phyloP scores from a whole-genome alignment of 2,888 invertebrate genomes.

The Notocelia uddmanniana region DNA sequence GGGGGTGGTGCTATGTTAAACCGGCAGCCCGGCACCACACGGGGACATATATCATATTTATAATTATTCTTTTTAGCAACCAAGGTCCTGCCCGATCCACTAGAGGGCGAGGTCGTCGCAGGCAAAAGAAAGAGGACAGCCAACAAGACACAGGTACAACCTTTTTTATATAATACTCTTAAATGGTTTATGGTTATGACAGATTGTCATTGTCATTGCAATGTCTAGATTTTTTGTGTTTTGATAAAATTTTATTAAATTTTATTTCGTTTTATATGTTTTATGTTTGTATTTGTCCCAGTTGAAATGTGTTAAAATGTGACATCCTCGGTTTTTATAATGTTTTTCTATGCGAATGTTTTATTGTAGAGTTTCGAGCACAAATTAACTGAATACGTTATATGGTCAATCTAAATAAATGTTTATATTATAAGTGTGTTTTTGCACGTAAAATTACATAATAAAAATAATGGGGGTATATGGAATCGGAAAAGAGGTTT shows the following conservation, averaged over 20 bases:
- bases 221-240: neutral
- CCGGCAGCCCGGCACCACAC: too few species aligned
- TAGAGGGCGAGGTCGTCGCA: conserved; percentile 60
- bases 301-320: neutral
- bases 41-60: too few species aligned
- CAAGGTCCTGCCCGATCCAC: conserved; percentile 71
- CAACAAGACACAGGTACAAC: conserved; percentile 74
- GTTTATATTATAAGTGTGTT: neutral
- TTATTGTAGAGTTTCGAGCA: neutral
- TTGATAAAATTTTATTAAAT: conserved; percentile 8
- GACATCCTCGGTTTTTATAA: too few species aligned
- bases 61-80: conserved; percentile 62
- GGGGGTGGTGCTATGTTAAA: too few species aligned
- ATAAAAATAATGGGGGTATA: neutral
- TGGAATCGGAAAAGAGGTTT: neutral
- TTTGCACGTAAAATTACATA: neutral
- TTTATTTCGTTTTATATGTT: conserved; percentile 5
- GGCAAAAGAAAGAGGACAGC: conserved; percentile 70
- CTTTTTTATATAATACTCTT: neutral
- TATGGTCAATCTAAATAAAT: neutral
- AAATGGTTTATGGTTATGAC: conserved; percentile 16
- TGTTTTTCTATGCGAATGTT: neutral
- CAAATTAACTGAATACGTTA: neutral
- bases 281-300: conserved; percentile 4
- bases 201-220: conserved; percentile 15